Evolutionary conservation across 2,113 vertebrate genomes (phyloP).

Genomic region (Chiloscyllium plagiosum): DNA sequence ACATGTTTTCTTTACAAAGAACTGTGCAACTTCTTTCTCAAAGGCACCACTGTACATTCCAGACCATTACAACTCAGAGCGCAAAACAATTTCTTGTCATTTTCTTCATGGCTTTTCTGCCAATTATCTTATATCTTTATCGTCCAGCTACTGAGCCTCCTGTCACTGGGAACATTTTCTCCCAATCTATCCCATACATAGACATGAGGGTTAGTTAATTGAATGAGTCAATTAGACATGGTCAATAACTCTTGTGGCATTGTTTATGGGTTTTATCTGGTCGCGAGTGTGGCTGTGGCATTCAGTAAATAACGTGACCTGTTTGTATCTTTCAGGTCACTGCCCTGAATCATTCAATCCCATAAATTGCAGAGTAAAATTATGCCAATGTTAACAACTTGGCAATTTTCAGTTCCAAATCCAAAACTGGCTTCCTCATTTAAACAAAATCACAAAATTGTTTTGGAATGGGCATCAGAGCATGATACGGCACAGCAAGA

Average conservation of each 20-base stretch:
- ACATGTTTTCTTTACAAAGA: too few relatives aligned
- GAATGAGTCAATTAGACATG: background rate
- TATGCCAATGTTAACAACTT: background rate
- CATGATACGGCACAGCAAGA: background rate
- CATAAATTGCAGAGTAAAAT: too few relatives aligned
- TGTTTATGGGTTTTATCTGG: background rate
- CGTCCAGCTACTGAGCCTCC: background rate
- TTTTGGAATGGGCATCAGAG: background rate
- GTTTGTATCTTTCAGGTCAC: background rate
- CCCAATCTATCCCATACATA: background rate
- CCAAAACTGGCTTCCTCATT: background rate
- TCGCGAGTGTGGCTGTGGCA: background rate
- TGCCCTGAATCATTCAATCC: background rate
- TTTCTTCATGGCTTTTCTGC: background rate
- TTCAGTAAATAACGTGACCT: background rate
- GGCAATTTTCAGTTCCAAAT: background rate
- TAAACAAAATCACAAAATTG: background rate
- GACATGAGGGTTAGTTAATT: background rate
- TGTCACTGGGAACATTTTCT: background rate
- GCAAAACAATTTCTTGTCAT: background rate
- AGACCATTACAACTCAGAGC: background rate
- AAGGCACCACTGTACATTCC: background rate
- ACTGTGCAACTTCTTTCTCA: too few relatives aligned
- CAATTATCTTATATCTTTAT: background rate
- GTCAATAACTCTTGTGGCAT: background rate